phyloP scores from a whole-genome alignment of 2,113 vertebrate species.

The Furnarius figulus region DNA sequence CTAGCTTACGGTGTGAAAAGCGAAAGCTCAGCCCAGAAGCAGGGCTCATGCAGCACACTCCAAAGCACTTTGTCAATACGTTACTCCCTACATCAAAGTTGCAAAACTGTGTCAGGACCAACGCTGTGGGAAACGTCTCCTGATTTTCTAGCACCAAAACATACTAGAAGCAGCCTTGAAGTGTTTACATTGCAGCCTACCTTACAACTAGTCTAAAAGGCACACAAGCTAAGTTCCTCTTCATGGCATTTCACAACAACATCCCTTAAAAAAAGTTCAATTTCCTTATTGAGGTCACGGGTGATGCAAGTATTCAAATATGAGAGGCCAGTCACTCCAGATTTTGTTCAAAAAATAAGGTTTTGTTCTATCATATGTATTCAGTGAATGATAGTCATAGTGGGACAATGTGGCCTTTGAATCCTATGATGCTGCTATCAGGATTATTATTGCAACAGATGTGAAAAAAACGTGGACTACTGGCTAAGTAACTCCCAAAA shows the following conservation, averaged over 20 bases:
- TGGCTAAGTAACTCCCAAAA: not conserved
- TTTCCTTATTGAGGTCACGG: not conserved
- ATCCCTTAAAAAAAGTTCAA: not conserved
- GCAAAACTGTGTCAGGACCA: not conserved
- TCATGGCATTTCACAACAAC: not conserved
- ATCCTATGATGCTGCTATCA: rapidly evolving
- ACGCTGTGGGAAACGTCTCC: not conserved
- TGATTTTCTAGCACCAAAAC: not conserved
- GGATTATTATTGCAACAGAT: not conserved
- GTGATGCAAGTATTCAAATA: not conserved
- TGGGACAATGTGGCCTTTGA: not conserved
- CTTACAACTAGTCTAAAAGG: not conserved
- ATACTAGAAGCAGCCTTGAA: not conserved
- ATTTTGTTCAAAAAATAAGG: not conserved
- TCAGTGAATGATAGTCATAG: not conserved
- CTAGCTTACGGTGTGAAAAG: not conserved
- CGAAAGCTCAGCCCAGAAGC: not conserved
- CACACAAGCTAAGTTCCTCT: not conserved
- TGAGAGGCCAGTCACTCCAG: not conserved
- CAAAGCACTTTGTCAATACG: not conserved
- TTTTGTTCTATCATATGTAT: not conserved
- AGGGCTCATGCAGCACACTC: not conserved
- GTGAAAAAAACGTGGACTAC: not conserved
- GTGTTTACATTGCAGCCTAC: not conserved
- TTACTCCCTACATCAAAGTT: not conserved